phyloP scores from a whole-genome alignment of 2,113 vertebrate species.

The Mustela lutreola region DNA sequence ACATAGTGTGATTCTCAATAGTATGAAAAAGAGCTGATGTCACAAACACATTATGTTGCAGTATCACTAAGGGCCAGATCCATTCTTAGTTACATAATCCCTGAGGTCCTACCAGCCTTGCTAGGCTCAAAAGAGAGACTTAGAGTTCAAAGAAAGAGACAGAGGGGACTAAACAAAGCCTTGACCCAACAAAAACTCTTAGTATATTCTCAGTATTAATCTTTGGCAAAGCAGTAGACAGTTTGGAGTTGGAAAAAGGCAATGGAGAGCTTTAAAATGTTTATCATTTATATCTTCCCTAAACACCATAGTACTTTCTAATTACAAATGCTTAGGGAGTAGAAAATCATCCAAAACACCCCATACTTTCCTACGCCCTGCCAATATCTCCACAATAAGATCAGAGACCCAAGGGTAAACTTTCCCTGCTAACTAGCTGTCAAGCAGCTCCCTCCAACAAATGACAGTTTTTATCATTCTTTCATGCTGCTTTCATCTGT shows the following conservation, averaged over 20 bases:
- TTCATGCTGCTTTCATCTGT: neutral
- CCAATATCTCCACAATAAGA: neutral
- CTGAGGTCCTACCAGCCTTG: neutral
- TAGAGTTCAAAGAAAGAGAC: neutral
- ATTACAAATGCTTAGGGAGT: neutral
- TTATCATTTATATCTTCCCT: neutral
- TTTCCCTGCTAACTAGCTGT: neutral
- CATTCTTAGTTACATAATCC: conserved; percentile 26
- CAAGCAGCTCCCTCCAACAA: neutral
- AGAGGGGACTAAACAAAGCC: neutral
- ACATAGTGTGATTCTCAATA: neutral
- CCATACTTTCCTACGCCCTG: no score
- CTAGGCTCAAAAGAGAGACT: neutral
- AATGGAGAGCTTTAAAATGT: neutral
- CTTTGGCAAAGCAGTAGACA: neutral
- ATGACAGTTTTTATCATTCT: conserved; percentile 18
- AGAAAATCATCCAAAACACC: neutral
- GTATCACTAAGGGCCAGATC: conserved; percentile 52
- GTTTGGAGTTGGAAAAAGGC: neutral
- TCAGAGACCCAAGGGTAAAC: neutral
- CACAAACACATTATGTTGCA: conserved; percentile 72
- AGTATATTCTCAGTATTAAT: neutral
- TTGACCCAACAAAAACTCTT: neutral
- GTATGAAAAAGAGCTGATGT: conserved; percentile 75
- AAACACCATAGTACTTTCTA: conserved; percentile 18